A percentile compares a stretch with the other conserved stretches of the same genome.
These are phyloP conservation scores for Mercenaria mercenaria DNA, from an alignment of 1,140 invertebrate genomes.

Conservation along the genomic window DNA sequence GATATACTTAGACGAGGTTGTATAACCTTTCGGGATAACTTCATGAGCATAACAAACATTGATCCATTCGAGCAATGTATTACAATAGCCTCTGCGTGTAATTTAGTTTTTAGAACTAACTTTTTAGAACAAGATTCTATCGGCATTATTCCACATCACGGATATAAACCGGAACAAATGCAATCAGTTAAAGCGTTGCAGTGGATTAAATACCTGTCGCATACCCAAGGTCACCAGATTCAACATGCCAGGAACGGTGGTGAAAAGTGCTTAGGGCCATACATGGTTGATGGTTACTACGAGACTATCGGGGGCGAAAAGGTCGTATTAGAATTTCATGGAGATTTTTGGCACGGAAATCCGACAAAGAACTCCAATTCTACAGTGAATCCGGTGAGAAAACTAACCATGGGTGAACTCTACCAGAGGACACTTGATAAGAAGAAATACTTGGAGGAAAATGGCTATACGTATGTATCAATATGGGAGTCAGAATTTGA, in stretches of 20 bases:
- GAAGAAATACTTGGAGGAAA: background rate
- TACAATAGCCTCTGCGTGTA: constrained; percentile 24
- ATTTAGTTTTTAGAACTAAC: background rate
- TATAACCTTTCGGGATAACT: background rate
- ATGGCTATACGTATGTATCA: background rate
- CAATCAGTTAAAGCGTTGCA: background rate
- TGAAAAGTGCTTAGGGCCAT: background rate
- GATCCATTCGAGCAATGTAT: background rate
- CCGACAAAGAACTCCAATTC: no score
- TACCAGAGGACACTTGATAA: constrained; percentile 12
- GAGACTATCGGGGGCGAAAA: background rate
- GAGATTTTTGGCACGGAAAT: constrained; percentile 69
- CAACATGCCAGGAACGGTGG: constrained; percentile 48
- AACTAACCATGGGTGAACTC: constrained; percentile 41
- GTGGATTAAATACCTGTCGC: background rate
- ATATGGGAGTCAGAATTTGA: constrained; percentile 13
- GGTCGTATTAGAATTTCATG: constrained; percentile 62
- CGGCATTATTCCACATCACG: background rate
- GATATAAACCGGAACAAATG: background rate
- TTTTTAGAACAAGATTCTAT: background rate
- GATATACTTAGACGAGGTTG: constrained; percentile 42
- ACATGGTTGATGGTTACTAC: constrained; percentile 43
- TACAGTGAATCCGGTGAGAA: constrained; percentile 13
- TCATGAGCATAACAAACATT: background rate
- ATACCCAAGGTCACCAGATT: background rate